phyloP scores from a whole-genome alignment of 1,140 invertebrate genomes.

The Tetragonula clypearis region DNA sequence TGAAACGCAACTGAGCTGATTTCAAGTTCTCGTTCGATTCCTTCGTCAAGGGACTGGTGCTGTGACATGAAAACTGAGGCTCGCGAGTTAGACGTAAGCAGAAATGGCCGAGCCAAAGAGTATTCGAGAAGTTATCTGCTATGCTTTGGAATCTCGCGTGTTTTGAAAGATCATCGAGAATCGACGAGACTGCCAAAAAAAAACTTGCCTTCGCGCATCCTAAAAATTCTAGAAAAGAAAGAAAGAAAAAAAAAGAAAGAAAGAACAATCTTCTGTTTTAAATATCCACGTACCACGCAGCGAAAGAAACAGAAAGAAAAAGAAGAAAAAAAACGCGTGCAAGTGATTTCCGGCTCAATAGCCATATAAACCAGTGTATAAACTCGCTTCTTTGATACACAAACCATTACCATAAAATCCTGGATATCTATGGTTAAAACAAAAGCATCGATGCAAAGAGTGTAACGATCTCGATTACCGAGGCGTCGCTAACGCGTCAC shows the following conservation, averaged over 20 bases:
- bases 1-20: background rate
- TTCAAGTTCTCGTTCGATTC: background rate
- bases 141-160: no score
- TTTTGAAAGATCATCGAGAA: no score
- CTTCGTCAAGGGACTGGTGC: no score
- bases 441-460: background rate
- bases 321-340: background rate
- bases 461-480: conserved; percentile 1
- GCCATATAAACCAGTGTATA: background rate
- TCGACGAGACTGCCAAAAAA: background rate
- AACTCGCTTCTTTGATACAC: background rate
- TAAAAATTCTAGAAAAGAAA: background rate
- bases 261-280: background rate
- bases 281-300: no score
- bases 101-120: background rate
- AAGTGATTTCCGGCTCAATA: background rate
- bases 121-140: no score
- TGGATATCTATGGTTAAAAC: background rate
- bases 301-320: background rate
- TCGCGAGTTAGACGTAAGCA: background rate
- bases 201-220: no score
- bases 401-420: background rate
- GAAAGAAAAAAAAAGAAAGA: no score
- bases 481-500: conserved; percentile 1
- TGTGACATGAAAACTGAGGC: background rate